Base-by-base conservation (phyloP, 2,797 vertebrate genomes). In the Apodemus agrarius region DNA sequence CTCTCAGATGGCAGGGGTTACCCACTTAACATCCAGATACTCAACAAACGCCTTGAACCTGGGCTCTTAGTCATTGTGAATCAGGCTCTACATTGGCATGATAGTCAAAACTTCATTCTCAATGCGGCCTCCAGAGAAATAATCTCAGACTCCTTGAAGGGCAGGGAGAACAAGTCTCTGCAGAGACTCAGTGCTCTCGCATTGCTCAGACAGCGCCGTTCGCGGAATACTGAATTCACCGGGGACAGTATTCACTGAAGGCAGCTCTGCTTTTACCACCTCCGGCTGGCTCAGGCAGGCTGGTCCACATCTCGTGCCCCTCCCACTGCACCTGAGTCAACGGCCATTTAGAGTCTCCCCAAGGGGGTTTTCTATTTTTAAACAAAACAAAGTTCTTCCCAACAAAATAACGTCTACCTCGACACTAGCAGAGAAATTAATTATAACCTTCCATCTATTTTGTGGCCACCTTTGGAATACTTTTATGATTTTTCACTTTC, bases 391-490 rank as follows among this genome's bases (percentile, higher is more conserved):
- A 24, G 81, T 97, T 91, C 93, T 40, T 74, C 16, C 29, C 96
- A 74, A 84, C 22, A 96, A 98, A 97, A 83, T 85, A 96, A 92
- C 21, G 84, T n/a, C 78, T 83, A 17, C 80, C 84, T 96, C 91
- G 74, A 93, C 22, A 93, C 34, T 59, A 96, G 49, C 76, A 86
- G 0, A 76, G 59, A 97, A 95, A 75, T 90, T 80, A 97, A 93
- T 13, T 94, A 65, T 69, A 95, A 95, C 93, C 2, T 6, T 83
- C 22, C 9, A 91, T 95, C 82, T 97, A 52, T 40, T 21, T 91
- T 92, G 65, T 92, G 92, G 84, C 43, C 96, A 87, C 75, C 52
- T 91, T 85, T 14, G 93, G 59, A 83, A 95, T 12, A 19, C 19
- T n/a, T 69, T 40, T 85, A 34, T 6, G 79, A 89, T 34, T 61